Evolutionary conservation across 2,888 invertebrate genomes (phyloP).

Genomic region (Ophion obscuratus): DNA sequence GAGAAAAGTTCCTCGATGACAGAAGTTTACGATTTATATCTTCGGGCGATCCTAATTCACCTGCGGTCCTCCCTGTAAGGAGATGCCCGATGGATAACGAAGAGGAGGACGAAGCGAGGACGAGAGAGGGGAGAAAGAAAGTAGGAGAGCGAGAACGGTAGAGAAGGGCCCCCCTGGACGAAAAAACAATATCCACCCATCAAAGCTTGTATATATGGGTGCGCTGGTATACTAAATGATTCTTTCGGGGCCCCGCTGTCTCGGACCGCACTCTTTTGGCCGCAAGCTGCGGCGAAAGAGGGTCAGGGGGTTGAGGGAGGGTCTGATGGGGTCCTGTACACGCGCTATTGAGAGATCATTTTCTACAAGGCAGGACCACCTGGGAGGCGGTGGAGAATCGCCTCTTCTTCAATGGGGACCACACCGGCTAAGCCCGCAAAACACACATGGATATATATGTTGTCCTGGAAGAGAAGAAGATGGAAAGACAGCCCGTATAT

Average conservation of each 20-base stretch:
- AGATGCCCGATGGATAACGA: slow-evolving; percentile 27
- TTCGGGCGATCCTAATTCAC: slow-evolving; percentile 24
- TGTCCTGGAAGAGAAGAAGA: slow-evolving; percentile 18
- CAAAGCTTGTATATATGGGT: slow-evolving; percentile 43
- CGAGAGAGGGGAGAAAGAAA: background rate
- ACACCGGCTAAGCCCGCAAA: slow-evolving; percentile 58
- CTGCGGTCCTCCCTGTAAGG: slow-evolving; percentile 17
- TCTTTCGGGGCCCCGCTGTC: slow-evolving; percentile 54
- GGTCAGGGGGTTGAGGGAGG: background rate
- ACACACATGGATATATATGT: slow-evolving; percentile 32
- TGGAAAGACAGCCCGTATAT: slow-evolving; percentile 9
- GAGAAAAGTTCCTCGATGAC: slow-evolving; percentile 23
- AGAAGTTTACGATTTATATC: slow-evolving; percentile 24
- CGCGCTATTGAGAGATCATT: slow-evolving; percentile 67
- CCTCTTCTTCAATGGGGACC: slow-evolving; percentile 62
- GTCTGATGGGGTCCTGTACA: slow-evolving; percentile 39
- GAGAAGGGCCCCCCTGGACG: slow-evolving; percentile 18
- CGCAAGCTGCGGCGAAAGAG: background rate
- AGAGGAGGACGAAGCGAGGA: slow-evolving; percentile 28
- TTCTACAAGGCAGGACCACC: slow-evolving; percentile 68
- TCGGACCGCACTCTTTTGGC: slow-evolving; percentile 26
- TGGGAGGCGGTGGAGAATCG: slow-evolving; percentile 61
- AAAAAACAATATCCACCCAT: slow-evolving; percentile 63
- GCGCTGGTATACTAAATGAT: slow-evolving; percentile 57
- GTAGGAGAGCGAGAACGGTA: no score